Base-by-base conservation (phyloP, 2,113 vertebrate species). In the Mus pahari region DNA sequence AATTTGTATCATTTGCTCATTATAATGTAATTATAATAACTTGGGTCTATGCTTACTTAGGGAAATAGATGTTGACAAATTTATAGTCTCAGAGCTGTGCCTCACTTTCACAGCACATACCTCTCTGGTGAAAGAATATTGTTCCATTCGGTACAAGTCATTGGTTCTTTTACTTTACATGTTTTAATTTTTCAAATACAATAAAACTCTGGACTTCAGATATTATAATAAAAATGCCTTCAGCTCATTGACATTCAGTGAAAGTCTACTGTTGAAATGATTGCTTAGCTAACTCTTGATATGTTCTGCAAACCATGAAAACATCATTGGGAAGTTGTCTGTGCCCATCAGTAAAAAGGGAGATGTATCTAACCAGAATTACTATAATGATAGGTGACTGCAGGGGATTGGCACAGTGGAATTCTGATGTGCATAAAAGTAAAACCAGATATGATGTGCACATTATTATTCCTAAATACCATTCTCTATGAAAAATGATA, bases 171-270 rank as follows among this genome's bases (percentile, higher is more conserved):
- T 58, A 90, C 91, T 92, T 95, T 86, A 95, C 96, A 95, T 95
- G 93, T 98, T 97, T 68, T 97, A 98, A 97, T 98, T 93, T 95
- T 98, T 71, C 93, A 98, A 98, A 98, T 97, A 97, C 97, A 98
- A 98, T 97, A 98, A 98, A 97, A 82, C 94, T 98, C 97, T 97
- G 92, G 90, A 98, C 98, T 97, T 94, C 94, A 97, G 95, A 97
- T 92, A 97, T 77, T 97, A 83, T 97, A 96, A 96, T 96, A 97
- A 97, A 97, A 98, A 97, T 97, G 83, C 94, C 74, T 45, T 97
- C 92, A 97, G 68, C 87, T 98, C 96, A 98, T 97, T 98, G 98
- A 96, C 94, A 98, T 98, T 98, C 97, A 97, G 24, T 92, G 83
- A 97, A 97, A 97, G 71, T 70, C 96, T 97, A 64, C 96, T 97